Percentiles rank a stretch among this genome's conserved stretches.
phyloP scores from a whole-genome alignment of 2,113 vertebrate genomes.

The Tenebrosternarchus preto region DNA sequence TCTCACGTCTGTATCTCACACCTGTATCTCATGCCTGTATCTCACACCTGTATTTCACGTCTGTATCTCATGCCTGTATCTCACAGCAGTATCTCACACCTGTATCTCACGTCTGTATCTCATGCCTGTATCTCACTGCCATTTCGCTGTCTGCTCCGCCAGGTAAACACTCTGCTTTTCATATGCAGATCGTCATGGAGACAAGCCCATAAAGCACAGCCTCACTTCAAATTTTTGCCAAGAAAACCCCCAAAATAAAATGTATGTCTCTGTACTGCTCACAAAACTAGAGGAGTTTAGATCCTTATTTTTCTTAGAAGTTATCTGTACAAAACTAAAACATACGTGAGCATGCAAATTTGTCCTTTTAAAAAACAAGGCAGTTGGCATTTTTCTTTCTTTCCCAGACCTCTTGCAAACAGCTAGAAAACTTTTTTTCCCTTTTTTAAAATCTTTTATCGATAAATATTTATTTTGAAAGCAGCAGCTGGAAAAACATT shows the following conservation, averaged over 20 bases:
- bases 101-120: too few species aligned
- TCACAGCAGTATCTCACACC: too few species aligned
- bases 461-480: constrained; percentile 61
- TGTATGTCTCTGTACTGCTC: constrained; percentile 38
- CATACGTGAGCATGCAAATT: constrained; percentile 64
- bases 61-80: too few species aligned
- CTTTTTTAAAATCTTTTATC: constrained; percentile 41
- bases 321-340: constrained; percentile 64
- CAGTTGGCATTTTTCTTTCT: constrained; percentile 60
- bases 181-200: not conserved
- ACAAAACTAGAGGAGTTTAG: constrained; percentile 57
- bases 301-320: constrained; percentile 33
- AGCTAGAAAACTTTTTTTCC: constrained; percentile 56
- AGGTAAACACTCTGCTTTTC: not conserved
- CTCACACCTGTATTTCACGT: too few species aligned
- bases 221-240: not conserved
- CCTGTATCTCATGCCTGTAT: too few species aligned
- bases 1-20: too few species aligned
- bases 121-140: not conserved
- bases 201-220: not conserved
- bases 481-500: constrained; percentile 58
- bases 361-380: constrained; percentile 64
- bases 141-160: not conserved
- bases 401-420: constrained; percentile 63
- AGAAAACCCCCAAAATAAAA: constrained; percentile 29